phyloP scores from a whole-genome alignment of 2,797 vertebrate species.

The Amblyopsis hoosieri region DNA sequence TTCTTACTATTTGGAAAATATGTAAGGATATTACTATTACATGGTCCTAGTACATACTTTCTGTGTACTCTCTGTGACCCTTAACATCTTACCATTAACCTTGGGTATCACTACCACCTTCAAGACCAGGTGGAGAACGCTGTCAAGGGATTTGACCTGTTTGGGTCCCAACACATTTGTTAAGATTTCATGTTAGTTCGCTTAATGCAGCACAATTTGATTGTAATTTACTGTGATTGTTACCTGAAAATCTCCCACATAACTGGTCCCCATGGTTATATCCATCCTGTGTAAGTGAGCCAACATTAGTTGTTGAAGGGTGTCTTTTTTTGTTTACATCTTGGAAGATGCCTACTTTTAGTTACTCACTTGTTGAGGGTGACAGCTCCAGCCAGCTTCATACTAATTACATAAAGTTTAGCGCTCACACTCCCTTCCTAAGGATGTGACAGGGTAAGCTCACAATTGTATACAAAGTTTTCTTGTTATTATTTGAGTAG shows the following conservation, averaged over 20 bases:
- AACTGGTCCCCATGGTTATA: conserved; percentile 65
- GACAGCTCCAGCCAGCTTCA: conserved; percentile 63
- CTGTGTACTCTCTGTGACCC: not conserved
- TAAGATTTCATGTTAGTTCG: not conserved
- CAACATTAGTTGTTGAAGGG: conserved; percentile 28
- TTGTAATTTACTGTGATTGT: conserved; percentile 4
- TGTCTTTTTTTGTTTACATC: conserved; percentile 18
- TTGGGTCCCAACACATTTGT: not conserved
- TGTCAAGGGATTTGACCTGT: conserved; percentile 67
- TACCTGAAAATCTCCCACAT: conserved; percentile 78
- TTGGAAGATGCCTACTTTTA: not conserved
- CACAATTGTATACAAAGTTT: not conserved
- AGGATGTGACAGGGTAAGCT: not conserved
- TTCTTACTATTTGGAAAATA: not conserved
- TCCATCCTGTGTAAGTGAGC: conserved; percentile 62
- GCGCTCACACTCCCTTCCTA: conserved; percentile 72
- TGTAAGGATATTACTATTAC: not conserved
- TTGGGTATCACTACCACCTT: conserved; percentile 68
- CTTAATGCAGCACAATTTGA: not conserved
- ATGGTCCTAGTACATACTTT: not conserved
- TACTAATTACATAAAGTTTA: conserved; percentile 51
- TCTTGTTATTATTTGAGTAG: no score
- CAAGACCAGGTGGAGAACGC: conserved; percentile 59
- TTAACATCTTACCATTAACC: conserved; percentile 70
- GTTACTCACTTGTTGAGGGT: conserved; percentile 71